phyloP scores from a whole-genome alignment of 2,888 invertebrate genomes.

The Pheosia gnoma region DNA sequence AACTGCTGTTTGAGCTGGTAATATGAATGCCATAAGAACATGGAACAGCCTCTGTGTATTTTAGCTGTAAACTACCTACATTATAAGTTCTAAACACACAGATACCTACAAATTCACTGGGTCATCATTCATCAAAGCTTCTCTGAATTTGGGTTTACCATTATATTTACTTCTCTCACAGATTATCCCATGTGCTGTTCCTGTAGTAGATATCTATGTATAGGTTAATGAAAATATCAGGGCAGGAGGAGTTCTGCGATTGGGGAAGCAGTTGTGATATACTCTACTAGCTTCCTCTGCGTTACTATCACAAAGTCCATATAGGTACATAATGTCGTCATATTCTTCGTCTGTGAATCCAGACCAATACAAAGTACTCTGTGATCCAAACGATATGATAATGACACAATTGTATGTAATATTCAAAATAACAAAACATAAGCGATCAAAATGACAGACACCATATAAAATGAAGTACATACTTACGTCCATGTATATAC shows the following conservation, averaged over 20 bases:
- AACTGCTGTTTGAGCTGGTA: no score
- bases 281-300: not conserved
- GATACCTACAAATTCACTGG: no score
- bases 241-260: not conserved
- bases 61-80: no score
- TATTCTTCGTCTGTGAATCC: not conserved
- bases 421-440: no score
- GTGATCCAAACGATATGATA: not conserved
- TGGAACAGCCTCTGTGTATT: no score
- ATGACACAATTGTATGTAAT: no score
- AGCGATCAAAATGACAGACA: no score
- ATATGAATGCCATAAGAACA: no score
- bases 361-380: not conserved
- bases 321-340: not conserved
- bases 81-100: not conserved
- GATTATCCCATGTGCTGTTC: not conserved
- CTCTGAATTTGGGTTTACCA: conserved; percentile 1
- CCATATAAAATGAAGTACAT: no score
- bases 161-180: not conserved
- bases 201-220: not conserved
- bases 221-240: not conserved
- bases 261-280: not conserved
- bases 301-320: not conserved
- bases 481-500: no score
- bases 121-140: not conserved